Conservation (phyloP, 92 coral and sea anemone genomes). For the Blastomussa wellsi region DNA sequence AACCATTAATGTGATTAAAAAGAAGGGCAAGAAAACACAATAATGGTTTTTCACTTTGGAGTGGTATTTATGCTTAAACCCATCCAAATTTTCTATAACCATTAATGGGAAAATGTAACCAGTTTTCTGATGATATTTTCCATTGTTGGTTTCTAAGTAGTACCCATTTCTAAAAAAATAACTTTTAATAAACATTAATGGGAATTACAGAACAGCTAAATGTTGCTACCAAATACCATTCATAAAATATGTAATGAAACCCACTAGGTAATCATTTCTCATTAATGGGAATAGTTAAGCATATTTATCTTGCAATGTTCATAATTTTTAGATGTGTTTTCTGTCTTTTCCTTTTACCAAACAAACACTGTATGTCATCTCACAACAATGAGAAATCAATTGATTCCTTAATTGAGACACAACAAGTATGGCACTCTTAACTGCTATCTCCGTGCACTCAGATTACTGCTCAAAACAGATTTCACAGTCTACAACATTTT, state of each 20-base stretch:
- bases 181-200: conserved; percentile 10
- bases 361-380: not conserved
- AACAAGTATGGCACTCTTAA: not conserved
- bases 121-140: not conserved
- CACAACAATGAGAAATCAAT: not conserved
- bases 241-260: not conserved
- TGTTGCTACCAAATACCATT: conserved; percentile 7
- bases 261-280: not conserved
- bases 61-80: conserved; percentile 7
- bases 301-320: not conserved
- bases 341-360: not conserved
- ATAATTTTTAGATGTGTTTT: not conserved
- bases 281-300: conserved; percentile 8
- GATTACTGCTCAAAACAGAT: conserved; percentile 1
- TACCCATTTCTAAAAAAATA: not conserved
- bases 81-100: conserved; percentile 1
- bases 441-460: not conserved
- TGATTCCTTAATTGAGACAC: not conserved
- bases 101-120: conserved; percentile 15
- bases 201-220: conserved; percentile 12
- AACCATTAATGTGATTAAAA: not conserved
- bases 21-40: not conserved
- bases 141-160: conserved; percentile 11
- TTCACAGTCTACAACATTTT: conserved; percentile 10
- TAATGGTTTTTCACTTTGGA: conserved; percentile 1